Evolutionary conservation across 2,888 invertebrate species (phyloP), one percentile per base, ranked within the genome.

Genomic region (Strigamia crassipes): DNA sequence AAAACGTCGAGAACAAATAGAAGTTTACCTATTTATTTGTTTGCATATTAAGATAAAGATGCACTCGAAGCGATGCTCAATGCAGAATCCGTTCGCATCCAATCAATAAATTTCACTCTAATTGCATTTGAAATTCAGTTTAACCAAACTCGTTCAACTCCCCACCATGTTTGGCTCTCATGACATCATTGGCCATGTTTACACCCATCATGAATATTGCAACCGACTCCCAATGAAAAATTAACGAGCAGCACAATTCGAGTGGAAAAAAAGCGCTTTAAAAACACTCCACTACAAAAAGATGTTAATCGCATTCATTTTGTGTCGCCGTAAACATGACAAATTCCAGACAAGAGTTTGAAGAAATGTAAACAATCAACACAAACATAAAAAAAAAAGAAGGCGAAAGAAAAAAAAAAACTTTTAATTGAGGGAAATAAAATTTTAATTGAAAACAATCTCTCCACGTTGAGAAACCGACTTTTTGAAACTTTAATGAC

Each of bases 101-200:
- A 73, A 73, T 73, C 73, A 73, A 73, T 73, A 73, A 31, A 73
- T 27, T 73, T n/a, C 31, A 23, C 73, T 73, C 73, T 73, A 73
- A 73, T 73, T 73, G 73, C 73, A 73, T 73, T 73, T 73, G 73
- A 73, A 73, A 73, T 73, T 73, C 73, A 73, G 73, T 73, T 73
- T 73, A 73, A 73, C 73, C 73, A 9, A 27, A 5, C 73, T 12
- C 13, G 73, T 73, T 73, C 27, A 1, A 5, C 61, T 13, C 15
- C 23, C 73, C 27, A 27, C 31, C 73, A 73, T 73, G 73, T 31
- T 73, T 73, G 27, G 27, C 73, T 73, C 73, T 73, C 27, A 27
- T 73, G 73, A 73, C 73, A 73, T 73, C 73, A 73, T 73, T 73
- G 73, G 73, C 73, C 73, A 73, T 73, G 73, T 73, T 73, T 73